Conservation (phyloP, 2,888 invertebrate species). For the Diarsia rubi region DNA sequence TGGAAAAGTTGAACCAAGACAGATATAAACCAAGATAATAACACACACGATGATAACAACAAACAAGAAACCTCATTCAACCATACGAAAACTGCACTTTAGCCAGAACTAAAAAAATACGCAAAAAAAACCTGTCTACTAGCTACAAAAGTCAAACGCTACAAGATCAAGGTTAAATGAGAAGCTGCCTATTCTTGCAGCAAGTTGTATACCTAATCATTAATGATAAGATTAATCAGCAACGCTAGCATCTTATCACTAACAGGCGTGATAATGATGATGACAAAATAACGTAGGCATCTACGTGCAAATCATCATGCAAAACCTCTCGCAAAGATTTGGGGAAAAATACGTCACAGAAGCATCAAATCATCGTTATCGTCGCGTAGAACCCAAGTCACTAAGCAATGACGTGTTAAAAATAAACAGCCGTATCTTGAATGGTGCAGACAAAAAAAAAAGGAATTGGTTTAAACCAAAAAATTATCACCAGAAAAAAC, state of each 20-base stretch:
- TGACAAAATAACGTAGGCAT: slow-evolving; percentile 1
- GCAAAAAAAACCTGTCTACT: background rate
- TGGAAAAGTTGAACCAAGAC: background rate
- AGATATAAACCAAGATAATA: background rate
- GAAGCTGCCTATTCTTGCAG: slow-evolving; percentile 40
- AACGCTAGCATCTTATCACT: slow-evolving; percentile 35
- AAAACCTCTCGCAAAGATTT: background rate
- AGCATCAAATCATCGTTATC: background rate
- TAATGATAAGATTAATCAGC: slow-evolving; percentile 62
- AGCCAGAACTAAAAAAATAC: background rate
- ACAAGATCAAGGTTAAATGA: slow-evolving; percentile 68
- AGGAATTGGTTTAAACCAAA: background rate
- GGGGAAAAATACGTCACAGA: background rate
- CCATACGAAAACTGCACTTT: slow-evolving; percentile 3
- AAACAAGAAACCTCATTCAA: background rate
- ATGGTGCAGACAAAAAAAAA: slow-evolving; percentile 9
- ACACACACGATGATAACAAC: background rate
- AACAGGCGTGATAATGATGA: slow-evolving; percentile 22
- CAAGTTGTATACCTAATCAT: slow-evolving; percentile 57
- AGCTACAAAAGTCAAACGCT: slow-evolving; percentile 37
- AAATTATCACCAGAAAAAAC: slow-evolving; percentile 30
- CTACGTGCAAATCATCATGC: background rate
- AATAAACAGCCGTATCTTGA: slow-evolving; percentile 1
- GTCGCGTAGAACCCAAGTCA: slow-evolving; percentile 1
- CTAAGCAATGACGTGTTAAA: slow-evolving; percentile 3